These are phyloP conservation scores for Lepidonotus clava DNA, from an alignment of 2,888 invertebrate species.

Conservation along the genomic window DNA sequence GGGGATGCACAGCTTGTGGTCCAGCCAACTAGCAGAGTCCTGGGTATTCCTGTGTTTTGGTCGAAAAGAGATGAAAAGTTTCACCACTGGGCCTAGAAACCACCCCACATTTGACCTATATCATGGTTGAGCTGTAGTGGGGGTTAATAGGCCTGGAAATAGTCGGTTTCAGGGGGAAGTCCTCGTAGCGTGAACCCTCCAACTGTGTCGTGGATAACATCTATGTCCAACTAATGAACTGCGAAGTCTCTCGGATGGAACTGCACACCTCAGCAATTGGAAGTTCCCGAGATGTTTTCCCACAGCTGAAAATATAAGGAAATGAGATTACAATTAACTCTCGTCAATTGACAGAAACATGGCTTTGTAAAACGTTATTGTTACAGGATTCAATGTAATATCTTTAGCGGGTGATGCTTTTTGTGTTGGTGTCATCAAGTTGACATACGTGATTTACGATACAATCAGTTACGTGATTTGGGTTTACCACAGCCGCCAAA, in stretches of 20 bases:
- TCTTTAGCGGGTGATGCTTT: not conserved
- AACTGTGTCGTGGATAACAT: slow-evolving; percentile 26
- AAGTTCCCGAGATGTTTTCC: slow-evolving; percentile 40
- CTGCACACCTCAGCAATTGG: slow-evolving; percentile 6
- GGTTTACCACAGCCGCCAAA: too few species aligned
- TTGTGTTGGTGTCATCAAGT: not conserved
- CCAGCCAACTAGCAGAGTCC: not conserved
- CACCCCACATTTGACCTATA: too few species aligned
- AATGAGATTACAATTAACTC: not conserved
- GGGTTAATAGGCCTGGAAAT: not conserved
- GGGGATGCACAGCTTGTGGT: not conserved
- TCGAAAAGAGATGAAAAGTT: not conserved
- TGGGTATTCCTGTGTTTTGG: not conserved
- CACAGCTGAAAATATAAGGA: slow-evolving; percentile 6
- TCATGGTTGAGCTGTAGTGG: too few species aligned
- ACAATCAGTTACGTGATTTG: not conserved
- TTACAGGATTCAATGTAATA: not conserved
- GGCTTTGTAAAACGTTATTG: not conserved
- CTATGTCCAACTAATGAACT: not conserved
- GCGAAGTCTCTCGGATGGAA: not conserved
- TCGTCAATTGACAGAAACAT: not conserved
- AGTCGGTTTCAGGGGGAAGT: not conserved
- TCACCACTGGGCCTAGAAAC: too few species aligned
- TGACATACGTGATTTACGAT: not conserved
- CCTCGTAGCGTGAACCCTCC: not conserved